These are phyloP conservation scores for Sarotherodon lohbergeri DNA, from an alignment of 2,113 vertebrate genomes.

Conservation along the genomic window DNA sequence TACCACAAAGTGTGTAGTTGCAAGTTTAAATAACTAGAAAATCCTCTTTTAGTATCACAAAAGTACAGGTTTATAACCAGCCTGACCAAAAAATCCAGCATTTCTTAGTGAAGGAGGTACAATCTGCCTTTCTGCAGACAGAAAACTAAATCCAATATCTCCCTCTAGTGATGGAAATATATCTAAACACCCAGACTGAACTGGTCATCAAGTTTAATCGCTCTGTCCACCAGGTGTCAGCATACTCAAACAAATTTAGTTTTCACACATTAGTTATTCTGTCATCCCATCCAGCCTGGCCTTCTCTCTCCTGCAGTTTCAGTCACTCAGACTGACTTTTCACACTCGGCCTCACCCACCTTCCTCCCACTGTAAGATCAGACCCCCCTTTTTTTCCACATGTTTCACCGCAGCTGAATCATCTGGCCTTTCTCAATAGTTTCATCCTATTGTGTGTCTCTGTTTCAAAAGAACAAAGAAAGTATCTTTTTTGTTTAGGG, in stretches of 20 bases:
- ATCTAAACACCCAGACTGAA: background rate
- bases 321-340: background rate
- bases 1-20: background rate
- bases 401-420: background rate
- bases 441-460: background rate
- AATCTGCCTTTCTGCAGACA: background rate
- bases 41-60: fast-evolving
- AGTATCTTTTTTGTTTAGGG: background rate
- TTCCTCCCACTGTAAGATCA: background rate
- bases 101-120: background rate
- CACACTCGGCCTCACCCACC: background rate
- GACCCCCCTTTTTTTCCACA: fast-evolving
- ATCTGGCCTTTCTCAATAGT: background rate
- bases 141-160: background rate
- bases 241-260: background rate
- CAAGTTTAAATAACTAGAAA: background rate
- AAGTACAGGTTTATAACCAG: background rate
- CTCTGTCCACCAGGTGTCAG: conserved; percentile 41
- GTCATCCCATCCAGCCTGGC: background rate
- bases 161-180: background rate
- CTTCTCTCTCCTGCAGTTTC: background rate
- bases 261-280: background rate
- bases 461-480: background rate
- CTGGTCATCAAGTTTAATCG: background rate
- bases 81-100: background rate